Evolutionary conservation across 2,888 invertebrate species (phyloP).

Genomic region (Ptilodon capucinus): DNA sequence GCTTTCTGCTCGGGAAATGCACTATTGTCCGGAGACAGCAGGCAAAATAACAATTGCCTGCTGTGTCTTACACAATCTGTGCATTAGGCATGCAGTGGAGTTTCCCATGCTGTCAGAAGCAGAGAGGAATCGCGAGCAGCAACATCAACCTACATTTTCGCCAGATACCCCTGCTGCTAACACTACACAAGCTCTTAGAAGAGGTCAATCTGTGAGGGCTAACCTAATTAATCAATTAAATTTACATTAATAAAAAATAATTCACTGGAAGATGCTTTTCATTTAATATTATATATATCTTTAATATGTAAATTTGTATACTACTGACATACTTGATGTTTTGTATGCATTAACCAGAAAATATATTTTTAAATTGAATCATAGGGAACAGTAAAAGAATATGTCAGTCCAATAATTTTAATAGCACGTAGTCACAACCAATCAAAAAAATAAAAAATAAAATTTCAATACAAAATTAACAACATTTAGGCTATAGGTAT

Average conservation of each 20-base stretch:
- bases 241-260: neutral
- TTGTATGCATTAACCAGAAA: too few species aligned
- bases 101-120: neutral
- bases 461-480: too few species aligned
- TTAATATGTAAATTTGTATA: too few species aligned
- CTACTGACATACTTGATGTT: too few species aligned
- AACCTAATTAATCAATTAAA: neutral
- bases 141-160: neutral
- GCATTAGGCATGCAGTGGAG: neutral
- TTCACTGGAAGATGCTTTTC: too few species aligned
- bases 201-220: neutral
- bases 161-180: neutral
- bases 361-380: too few species aligned
- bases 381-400: too few species aligned
- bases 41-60: constrained; percentile 4
- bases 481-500: too few species aligned
- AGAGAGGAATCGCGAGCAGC: neutral
- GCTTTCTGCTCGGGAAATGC: neutral
- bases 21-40: constrained; percentile 3
- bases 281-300: too few species aligned
- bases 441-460: too few species aligned
- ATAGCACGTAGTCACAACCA: too few species aligned
- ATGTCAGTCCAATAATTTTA: too few species aligned
- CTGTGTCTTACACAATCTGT: constrained; percentile 1
- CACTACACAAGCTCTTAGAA: neutral